Evolutionary conservation across 2,888 invertebrate species (phyloP).

Genomic region (Falcaria lacertinaria): DNA sequence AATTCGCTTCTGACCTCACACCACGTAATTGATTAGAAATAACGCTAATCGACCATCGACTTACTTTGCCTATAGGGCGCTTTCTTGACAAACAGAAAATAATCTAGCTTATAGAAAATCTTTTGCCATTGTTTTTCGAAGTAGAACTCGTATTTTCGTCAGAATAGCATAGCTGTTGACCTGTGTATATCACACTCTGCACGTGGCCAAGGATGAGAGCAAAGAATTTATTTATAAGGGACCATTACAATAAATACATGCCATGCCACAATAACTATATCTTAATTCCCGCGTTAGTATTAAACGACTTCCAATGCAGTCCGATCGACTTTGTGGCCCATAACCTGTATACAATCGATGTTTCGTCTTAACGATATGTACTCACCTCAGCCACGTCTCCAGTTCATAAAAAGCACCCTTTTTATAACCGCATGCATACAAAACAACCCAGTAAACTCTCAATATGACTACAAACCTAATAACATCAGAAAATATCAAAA

Average conservation of each 20-base stretch:
- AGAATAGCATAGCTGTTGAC: neutral
- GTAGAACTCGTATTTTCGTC: neutral
- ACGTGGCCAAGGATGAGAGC: neutral
- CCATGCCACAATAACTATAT: neutral
- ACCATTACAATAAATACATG: neutral
- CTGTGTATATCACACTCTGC: neutral
- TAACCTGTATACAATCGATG: neutral
- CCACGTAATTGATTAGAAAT: neutral
- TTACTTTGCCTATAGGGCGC: no score
- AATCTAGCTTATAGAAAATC: no score
- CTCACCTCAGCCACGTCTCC: neutral
- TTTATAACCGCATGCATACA: neutral
- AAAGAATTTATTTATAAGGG: neutral
- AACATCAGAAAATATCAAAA: slow-evolving; percentile 1
- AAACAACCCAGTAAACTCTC: neutral
- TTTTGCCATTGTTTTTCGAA: neutral
- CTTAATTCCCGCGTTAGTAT: neutral
- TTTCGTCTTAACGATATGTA: no score
- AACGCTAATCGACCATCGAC: no score
- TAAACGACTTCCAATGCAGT: neutral
- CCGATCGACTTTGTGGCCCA: no score
- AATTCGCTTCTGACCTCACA: neutral
- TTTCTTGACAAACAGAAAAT: no score
- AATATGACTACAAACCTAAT: slow-evolving; percentile 4
- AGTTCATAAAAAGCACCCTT: neutral